Base-by-base conservation (phyloP, 2,113 vertebrate genomes). In the Glaucidium brasilianum region DNA sequence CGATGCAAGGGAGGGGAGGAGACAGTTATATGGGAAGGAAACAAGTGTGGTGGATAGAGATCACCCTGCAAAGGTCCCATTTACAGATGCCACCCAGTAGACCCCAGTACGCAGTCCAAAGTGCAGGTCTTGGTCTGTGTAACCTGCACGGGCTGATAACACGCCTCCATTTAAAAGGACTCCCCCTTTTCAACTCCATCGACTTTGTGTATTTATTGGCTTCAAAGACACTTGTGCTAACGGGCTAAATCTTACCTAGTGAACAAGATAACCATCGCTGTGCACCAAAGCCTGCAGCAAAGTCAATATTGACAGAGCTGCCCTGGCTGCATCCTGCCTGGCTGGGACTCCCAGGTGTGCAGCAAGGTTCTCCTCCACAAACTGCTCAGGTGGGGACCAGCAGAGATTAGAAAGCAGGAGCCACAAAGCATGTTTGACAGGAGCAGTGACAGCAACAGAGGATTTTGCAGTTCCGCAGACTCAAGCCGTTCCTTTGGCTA, bases 241-340 rank as follows among this genome's bases (percentile, higher is more conserved):
- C 0, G 22, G 78, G 45, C 59, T 81, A 50, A 58, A 69, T 66
- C 88, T 74, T 94, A 53, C 66, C 62, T 39, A 26, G 25, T 0
- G 18, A 85, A 39, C 39, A 78, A 77, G 96, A 95, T 94, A 92
- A 88, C 49, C 87, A 77, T 73, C n/a, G 1, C 74, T 58, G 35
- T 12, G 59, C 88, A 37, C 82, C 66, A 90, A 77, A 94, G 89
- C 88, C 86, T 76, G 63, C 52, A 37, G 50, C 60, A 84, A 92
- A 88, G 90, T 97, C 96, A 96, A 94, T 94, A 97, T 94, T 97
- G 96, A 96, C 90, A 10, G 21, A 88, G 81, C 83, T 91, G 89
- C 53, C 88, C 37, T 49, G 72, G 60, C 80, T 92, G 85, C 78
- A 80, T 82, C 59, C 85, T 90, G 91, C 80, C 73, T 71, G 60